Conservation (phyloP, 1,140 invertebrate species). For the Sitodiplosis mosellana region DNA sequence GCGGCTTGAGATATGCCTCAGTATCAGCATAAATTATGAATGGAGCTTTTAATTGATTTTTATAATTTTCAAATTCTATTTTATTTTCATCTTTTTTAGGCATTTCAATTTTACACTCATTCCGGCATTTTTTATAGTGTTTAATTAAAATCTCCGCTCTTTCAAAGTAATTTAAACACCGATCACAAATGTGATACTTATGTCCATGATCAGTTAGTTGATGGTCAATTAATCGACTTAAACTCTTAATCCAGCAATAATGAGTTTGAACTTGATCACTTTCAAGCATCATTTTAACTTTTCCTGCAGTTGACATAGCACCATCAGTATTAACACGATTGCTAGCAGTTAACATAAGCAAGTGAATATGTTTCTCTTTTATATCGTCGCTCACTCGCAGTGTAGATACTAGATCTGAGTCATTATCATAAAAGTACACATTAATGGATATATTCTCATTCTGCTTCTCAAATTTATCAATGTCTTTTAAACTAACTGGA, state of each 20-base stretch:
- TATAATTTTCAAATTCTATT: conserved; percentile 11
- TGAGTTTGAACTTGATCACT: conserved; percentile 4
- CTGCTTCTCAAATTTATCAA: conserved; percentile 7
- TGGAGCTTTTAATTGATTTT: conserved; percentile 11
- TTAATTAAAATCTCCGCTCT: conserved; percentile 8
- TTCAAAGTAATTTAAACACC: conserved; percentile 13
- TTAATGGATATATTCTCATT: neutral
- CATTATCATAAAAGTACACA: too few species aligned
- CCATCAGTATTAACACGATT: conserved; percentile 1
- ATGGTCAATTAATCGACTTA: conserved; percentile 10
- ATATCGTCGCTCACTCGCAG: too few species aligned
- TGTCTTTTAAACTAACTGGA: conserved; percentile 4
- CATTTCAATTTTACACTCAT: too few species aligned
- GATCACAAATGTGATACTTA: conserved; percentile 14
- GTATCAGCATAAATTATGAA: conserved; percentile 21
- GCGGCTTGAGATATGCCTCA: conserved; percentile 12
- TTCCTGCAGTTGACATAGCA: neutral
- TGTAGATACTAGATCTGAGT: too few species aligned
- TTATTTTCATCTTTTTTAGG: neutral
- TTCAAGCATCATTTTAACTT: conserved; percentile 3
- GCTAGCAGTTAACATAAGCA: neutral
- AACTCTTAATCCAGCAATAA: conserved; percentile 16
- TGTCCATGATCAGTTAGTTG: conserved; percentile 11
- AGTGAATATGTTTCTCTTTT: too few species aligned
- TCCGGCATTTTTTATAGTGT: conserved; percentile 7